A percentile compares a stretch with the other conserved stretches of the same genome.
phyloP scores from a whole-genome alignment of 2,888 invertebrate species.

The Phorcus lineatus region DNA sequence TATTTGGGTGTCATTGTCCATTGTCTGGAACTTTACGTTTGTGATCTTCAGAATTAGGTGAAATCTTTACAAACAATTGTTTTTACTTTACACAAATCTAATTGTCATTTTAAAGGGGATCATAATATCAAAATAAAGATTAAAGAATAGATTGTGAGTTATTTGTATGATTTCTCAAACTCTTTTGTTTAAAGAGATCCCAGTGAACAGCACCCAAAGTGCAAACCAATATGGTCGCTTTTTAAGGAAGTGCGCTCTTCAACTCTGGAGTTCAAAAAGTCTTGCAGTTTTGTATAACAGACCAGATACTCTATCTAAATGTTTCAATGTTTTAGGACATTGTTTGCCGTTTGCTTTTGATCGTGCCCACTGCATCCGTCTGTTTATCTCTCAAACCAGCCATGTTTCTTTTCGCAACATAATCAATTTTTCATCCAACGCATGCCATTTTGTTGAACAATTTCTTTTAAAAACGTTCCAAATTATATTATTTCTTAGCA shows the following conservation, averaged over 20 bases:
- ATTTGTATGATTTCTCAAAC: too few species aligned
- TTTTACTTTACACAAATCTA: too few species aligned
- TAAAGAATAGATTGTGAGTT: too few species aligned
- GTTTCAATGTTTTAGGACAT: not conserved
- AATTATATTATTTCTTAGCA: not conserved
- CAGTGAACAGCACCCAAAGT: not conserved
- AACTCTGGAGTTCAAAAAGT: not conserved
- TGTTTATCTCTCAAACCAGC: too few species aligned
- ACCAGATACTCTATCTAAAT: not conserved
- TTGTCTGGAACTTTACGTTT: too few species aligned
- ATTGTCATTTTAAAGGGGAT: too few species aligned
- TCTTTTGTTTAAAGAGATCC: too few species aligned
- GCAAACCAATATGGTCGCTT: not conserved
- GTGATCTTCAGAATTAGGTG: too few species aligned
- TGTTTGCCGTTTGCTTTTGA: not conserved
- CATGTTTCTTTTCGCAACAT: too few species aligned
- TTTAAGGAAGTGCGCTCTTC: not conserved
- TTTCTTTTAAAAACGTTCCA: not conserved
- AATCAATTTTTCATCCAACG: not conserved
- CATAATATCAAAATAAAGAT: too few species aligned
- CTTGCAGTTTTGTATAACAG: not conserved
- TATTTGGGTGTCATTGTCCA: too few species aligned
- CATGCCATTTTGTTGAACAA: not conserved
- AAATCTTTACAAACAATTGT: too few species aligned
- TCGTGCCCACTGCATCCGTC: not conserved